A percentile compares a stretch with the other conserved stretches of the same genome.
phyloP scores from a whole-genome alignment of 2,113 vertebrate genomes.

The Cnemophilus loriae region DNA sequence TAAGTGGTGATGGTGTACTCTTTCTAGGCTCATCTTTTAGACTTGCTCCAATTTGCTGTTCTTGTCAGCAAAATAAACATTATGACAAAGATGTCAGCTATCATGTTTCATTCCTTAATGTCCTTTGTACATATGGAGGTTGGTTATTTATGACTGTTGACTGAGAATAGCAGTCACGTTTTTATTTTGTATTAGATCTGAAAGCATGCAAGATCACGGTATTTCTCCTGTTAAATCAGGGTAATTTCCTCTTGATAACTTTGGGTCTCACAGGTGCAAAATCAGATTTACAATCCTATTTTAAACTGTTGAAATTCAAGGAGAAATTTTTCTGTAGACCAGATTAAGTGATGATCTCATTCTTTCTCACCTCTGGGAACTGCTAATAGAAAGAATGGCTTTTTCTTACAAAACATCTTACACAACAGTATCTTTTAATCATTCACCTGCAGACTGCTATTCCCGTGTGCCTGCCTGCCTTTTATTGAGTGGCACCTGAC shows the following conservation, averaged over 20 bases:
- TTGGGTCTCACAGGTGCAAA: neutral
- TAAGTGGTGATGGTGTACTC: neutral
- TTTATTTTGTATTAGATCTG: neutral
- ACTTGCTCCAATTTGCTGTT: neutral
- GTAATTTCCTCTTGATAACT: neutral
- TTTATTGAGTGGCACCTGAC: neutral
- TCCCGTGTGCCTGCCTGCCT: neutral
- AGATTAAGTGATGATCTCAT: neutral
- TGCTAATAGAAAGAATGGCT: neutral
- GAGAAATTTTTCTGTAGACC: neutral
- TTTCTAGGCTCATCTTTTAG: neutral
- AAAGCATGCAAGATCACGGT: neutral
- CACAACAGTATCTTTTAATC: neutral
- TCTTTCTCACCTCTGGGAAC: neutral
- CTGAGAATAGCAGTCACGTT: neutral
- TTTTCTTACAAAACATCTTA: neutral
- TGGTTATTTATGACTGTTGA: neutral
- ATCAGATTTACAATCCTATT: neutral
- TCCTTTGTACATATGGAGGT: neutral
- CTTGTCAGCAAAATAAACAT: neutral
- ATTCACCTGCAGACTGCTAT: neutral
- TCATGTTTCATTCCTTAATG: neutral
- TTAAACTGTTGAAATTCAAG: neutral
- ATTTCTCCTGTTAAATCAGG: neutral
- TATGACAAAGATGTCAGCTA: neutral